A percentile compares a stretch with the other conserved stretches of the same genome.
phyloP scores from a whole-genome alignment of 2,797 vertebrate genomes.

The Takifugu ocellatus region DNA sequence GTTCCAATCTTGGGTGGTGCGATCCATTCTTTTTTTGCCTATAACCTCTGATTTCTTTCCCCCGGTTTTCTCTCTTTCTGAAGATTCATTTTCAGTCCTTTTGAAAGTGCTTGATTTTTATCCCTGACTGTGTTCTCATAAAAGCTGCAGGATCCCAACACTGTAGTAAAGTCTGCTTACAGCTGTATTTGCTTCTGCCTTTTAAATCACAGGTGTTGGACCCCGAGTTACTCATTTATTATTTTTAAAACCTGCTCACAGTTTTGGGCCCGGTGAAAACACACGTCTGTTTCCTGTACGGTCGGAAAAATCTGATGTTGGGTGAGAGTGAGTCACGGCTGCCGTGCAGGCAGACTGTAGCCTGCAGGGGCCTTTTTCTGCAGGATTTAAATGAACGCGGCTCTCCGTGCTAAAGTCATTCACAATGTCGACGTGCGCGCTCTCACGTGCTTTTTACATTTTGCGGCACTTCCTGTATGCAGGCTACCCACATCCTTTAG shows the following conservation, averaged over 20 bases:
- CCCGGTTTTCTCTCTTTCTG: too few species aligned
- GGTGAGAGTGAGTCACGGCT: slow-evolving; percentile 34
- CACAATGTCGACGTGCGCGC: slow-evolving; percentile 16
- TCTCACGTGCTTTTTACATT: slow-evolving; percentile 38
- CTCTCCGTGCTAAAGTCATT: slow-evolving; percentile 19
- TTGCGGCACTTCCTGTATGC: slow-evolving; percentile 28
- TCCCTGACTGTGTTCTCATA: neutral
- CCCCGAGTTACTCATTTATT: slow-evolving; percentile 11
- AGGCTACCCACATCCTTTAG: slow-evolving; percentile 15
- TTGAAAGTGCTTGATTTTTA: neutral
- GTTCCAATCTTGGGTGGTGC: too few species aligned
- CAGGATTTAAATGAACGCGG: slow-evolving; percentile 16
- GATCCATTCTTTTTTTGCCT: too few species aligned
- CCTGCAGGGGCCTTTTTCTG: slow-evolving; percentile 8
- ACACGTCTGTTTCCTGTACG: slow-evolving; percentile 56
- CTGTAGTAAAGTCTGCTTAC: neutral
- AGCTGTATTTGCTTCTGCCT: neutral
- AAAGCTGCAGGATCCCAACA: neutral
- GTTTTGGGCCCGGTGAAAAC: slow-evolving; percentile 50
- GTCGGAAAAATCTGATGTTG: slow-evolving; percentile 21
- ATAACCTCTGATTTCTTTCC: neutral
- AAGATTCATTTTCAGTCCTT: too few species aligned
- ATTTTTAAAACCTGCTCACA: slow-evolving; percentile 49
- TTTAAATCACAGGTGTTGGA: slow-evolving; percentile 22
- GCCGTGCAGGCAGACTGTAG: neutral